These are phyloP conservation scores for Drosophila bifasciata DNA, from an alignment of 1,140 invertebrate genomes.

Conservation along the genomic window DNA sequence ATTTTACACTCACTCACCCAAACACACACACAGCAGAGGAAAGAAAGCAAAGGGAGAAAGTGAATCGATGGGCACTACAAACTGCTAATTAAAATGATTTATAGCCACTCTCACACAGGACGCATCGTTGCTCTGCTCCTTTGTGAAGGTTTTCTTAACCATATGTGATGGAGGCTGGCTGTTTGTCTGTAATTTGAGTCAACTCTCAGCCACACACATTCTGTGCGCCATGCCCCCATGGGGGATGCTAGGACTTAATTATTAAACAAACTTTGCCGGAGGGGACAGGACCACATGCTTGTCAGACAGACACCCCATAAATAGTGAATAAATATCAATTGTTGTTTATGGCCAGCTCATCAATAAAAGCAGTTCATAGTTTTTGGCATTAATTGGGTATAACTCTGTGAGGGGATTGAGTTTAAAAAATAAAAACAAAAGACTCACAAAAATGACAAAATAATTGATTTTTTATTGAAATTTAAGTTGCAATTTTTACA, in stretches of 20 bases:
- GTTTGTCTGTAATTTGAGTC: constrained; percentile 41
- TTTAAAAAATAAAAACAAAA: constrained; percentile 7
- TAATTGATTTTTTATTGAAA: too few species aligned
- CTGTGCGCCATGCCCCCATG: neutral
- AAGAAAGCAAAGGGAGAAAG: neutral
- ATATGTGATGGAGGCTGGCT: constrained; percentile 55
- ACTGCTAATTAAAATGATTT: constrained; percentile 80
- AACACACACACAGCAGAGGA: neutral
- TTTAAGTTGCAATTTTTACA: too few species aligned
- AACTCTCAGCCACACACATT: neutral
- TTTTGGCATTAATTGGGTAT: neutral
- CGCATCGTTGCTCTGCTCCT: neutral
- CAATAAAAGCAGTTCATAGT: constrained; percentile 36
- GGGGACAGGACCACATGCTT: neutral
- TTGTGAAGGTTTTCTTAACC: constrained; percentile 10
- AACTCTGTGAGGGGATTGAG: too few species aligned
- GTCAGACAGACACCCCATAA: constrained; percentile 40
- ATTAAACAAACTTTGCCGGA: constrained; percentile 55
- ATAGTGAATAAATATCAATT: constrained; percentile 59
- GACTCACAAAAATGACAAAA: too few species aligned
- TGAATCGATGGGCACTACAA: constrained; percentile 55
- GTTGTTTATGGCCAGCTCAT: constrained; percentile 19
- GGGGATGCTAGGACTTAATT: constrained; percentile 51
- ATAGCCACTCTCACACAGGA: constrained; percentile 29
- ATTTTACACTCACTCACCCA: constrained; percentile 21